Base-by-base conservation (phyloP, 2,797 vertebrate species). In the Lacerta agilis region DNA sequence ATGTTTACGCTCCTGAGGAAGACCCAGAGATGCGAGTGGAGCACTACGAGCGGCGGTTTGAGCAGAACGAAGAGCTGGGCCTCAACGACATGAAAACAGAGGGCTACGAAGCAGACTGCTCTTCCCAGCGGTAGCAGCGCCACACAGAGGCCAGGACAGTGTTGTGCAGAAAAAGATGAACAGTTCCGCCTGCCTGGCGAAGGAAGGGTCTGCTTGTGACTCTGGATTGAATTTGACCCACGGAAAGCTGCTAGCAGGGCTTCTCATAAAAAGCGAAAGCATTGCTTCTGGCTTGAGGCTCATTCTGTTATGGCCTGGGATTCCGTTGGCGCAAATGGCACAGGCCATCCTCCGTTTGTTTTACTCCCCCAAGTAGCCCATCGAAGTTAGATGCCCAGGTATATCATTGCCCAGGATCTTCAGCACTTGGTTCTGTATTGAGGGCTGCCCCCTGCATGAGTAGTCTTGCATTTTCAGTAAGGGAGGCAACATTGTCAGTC, bases 71-170 rank as follows among this genome's bases (percentile, higher is more conserved):
- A 20, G 98, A 99, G 0, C 97, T 99, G 10, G 99, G 99, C 8
- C 95, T 99, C n/a, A 99, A 99, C 4, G 98, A 99, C 95, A 99
- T 99, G 98, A 98, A 95, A 91, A 99, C 98, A 0, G 99, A 99
- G 79, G 97, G 96, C 43, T 99, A 99, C 2, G 95, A 96, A 80
- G 2, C 78, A 0, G 75, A 25, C 0, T 1, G 75, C 45, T 3
- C 90, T 0, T 5, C 90, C 0, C 86, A 77, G 75, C 93, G 90
- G 89, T 97, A 97, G 95, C 90, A 29, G 45, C 2, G 36, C 2
- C 3, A 64, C 27, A 36, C 45, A 38, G 5, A 43, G 17, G 27
- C 55, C 9, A 27, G 2, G 4, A 4, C 9, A 10, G 33, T 9
- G 25, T 36, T 0, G 2, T 2, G 6, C 5, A 36, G 71, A n/a